A percentile compares a stretch with the other conserved stretches of the same genome.
Evolutionary conservation across 2,888 invertebrate genomes (phyloP).

Genomic region (Tubulanus polymorphus): DNA sequence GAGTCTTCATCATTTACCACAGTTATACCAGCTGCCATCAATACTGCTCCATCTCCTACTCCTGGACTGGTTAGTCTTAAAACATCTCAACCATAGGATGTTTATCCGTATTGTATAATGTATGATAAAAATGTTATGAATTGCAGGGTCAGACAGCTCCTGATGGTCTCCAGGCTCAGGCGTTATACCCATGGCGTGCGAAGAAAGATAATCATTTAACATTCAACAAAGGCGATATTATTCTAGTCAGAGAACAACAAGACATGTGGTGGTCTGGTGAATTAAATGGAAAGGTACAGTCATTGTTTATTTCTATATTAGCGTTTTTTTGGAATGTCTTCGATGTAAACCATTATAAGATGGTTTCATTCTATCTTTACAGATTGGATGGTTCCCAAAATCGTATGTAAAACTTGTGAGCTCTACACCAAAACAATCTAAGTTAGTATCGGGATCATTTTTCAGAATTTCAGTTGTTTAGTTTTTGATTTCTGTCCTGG

Average conservation of each 20-base stretch:
- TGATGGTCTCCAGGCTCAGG: constrained; percentile 56
- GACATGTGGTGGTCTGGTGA: constrained; percentile 66
- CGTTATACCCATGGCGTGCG: constrained; percentile 62
- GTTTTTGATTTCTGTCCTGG: too few relatives aligned
- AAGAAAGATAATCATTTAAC: constrained; percentile 61
- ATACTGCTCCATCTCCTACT: constrained; percentile 23
- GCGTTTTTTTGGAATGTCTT: too few relatives aligned
- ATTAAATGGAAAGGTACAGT: constrained; percentile 54
- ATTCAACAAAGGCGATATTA: constrained; percentile 62
- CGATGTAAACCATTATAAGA: too few relatives aligned
- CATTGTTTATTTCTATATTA: too few relatives aligned
- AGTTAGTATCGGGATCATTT: too few relatives aligned
- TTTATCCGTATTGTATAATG: too few relatives aligned
- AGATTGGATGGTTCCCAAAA: constrained; percentile 63
- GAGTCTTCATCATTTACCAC: constrained; percentile 30
- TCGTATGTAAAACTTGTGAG: constrained; percentile 58
- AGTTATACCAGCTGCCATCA: constrained; percentile 9
- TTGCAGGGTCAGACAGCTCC: constrained; percentile 46
- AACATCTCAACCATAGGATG: too few relatives aligned
- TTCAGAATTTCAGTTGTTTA: too few relatives aligned
- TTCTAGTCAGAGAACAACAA: constrained; percentile 62
- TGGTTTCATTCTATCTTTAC: too few relatives aligned
- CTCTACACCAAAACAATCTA: constrained; percentile 15
- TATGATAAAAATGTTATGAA: too few relatives aligned
- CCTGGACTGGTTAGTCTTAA: constrained; percentile 39